These are phyloP conservation scores for Cochlearius cochlearius DNA, from an alignment of 2,113 vertebrate species.

Conservation along the genomic window DNA sequence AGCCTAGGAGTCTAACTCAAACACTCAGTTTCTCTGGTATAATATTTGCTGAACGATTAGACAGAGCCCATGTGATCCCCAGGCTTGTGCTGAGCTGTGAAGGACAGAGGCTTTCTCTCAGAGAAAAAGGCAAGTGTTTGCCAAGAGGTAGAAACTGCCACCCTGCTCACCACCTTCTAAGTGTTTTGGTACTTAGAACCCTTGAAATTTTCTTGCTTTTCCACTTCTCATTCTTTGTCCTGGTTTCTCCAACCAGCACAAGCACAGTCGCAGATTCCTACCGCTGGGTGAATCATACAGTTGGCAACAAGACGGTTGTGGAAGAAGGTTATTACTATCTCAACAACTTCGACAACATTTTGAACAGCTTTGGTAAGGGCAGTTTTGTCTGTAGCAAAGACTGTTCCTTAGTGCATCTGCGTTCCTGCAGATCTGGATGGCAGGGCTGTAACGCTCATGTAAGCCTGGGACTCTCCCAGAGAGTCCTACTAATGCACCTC, in stretches of 20 bases:
- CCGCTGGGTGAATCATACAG: constrained; percentile 82
- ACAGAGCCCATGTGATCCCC: background rate
- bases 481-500: background rate
- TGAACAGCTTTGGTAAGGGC: constrained; percentile 93
- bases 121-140: background rate
- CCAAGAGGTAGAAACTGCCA: background rate
- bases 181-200: background rate
- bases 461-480: background rate
- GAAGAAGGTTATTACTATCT: constrained; percentile 97
- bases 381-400: background rate
- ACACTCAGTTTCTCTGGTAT: background rate
- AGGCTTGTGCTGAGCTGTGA: background rate
- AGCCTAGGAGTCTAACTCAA: background rate
- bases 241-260: constrained; percentile 65
- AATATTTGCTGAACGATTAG: background rate
- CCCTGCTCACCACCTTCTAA: background rate
- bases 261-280: constrained; percentile 94
- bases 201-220: background rate
- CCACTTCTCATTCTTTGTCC: background rate
- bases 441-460: background rate
- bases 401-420: background rate
- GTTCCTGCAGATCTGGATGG: background rate
- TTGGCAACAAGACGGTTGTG: constrained; percentile 85
- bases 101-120: background rate
- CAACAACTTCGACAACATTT: constrained; percentile 97